Percentiles rank a stretch among this genome's conserved stretches.
phyloP scores from a whole-genome alignment of 1,140 invertebrate genomes.

The Psilanteris sp. region DNA sequence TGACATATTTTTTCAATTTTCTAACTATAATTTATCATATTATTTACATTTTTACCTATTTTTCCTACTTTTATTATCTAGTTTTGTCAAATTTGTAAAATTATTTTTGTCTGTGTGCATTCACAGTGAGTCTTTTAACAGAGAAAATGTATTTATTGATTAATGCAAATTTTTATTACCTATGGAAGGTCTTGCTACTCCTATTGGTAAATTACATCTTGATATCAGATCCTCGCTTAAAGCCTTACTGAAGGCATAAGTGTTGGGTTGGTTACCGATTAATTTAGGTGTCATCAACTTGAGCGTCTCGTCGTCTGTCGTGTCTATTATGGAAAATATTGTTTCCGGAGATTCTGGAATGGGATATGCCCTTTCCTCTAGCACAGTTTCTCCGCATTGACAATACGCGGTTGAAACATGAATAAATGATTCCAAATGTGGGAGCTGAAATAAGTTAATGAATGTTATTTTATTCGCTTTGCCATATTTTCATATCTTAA shows the following conservation, averaged over 20 bases:
- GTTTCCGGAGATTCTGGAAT: constrained; percentile 86
- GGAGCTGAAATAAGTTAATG: constrained; percentile 39
- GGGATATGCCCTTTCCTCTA: constrained; percentile 86
- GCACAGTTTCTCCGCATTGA: constrained; percentile 85
- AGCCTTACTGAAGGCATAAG: constrained; percentile 89
- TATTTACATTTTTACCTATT: too few relatives aligned
- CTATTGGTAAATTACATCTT: constrained; percentile 84
- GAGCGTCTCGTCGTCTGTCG: constrained; percentile 87
- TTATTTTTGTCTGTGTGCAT: too few relatives aligned
- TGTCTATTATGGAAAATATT: constrained; percentile 87
- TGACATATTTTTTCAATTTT: too few relatives aligned
- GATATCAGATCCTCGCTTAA: constrained; percentile 86
- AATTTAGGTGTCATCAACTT: constrained; percentile 88
- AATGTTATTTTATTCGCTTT: too few relatives aligned
- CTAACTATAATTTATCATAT: too few relatives aligned
- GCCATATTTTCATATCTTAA: too few relatives aligned
- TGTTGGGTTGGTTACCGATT: constrained; percentile 86
- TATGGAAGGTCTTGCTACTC: constrained; percentile 87
- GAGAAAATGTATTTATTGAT: too few relatives aligned
- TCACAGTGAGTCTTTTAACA: too few relatives aligned
- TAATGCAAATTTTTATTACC: constrained; percentile 80
- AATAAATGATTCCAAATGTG: constrained; percentile 80
- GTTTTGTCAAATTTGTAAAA: too few relatives aligned
- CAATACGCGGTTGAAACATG: constrained; percentile 92
- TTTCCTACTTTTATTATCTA: too few relatives aligned